phyloP scores from a whole-genome alignment of 2,888 invertebrate genomes.

The Ariolimax columbianus region DNA sequence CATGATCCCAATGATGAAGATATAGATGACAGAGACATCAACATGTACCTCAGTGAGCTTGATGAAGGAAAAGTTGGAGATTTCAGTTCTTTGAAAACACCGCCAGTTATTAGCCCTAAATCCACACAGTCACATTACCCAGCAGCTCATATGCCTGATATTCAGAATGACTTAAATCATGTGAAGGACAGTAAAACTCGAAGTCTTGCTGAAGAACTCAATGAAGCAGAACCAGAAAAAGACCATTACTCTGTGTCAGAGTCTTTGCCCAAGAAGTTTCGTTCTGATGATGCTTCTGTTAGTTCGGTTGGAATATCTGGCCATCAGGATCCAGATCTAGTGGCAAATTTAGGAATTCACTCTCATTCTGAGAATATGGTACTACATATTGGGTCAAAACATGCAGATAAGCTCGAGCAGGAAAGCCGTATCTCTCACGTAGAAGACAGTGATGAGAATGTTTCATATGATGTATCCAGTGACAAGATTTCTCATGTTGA shows the following conservation, averaged over 20 bases:
- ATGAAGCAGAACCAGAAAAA: conserved; percentile 28
- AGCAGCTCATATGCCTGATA: conserved; percentile 3
- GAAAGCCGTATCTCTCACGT: not conserved
- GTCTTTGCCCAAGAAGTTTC: conserved; percentile 41
- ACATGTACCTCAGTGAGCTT: conserved; percentile 61
- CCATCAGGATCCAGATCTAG: conserved; percentile 32
- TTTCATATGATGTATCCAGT: not conserved
- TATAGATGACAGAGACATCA: conserved; percentile 61
- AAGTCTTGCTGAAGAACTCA: conserved; percentile 31
- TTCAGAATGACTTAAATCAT: conserved; percentile 4
- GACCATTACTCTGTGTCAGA: conserved; percentile 17
- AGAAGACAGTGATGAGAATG: not conserved
- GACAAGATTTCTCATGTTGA: not conserved
- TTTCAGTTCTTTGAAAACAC: not conserved
- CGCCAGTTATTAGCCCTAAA: too few species aligned
- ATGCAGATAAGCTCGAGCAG: too few species aligned
- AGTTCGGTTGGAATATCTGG: not conserved
- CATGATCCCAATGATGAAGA: conserved; percentile 56
- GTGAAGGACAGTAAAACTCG: not conserved
- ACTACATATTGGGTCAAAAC: not conserved
- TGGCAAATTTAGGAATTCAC: conserved; percentile 26
- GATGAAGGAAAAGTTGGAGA: conserved; percentile 26
- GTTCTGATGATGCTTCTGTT: conserved; percentile 16
- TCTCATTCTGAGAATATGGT: conserved; percentile 2
- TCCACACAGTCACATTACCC: not conserved